Conservation (phyloP, 2,113 vertebrate species). For the Scortum barcoo region DNA sequence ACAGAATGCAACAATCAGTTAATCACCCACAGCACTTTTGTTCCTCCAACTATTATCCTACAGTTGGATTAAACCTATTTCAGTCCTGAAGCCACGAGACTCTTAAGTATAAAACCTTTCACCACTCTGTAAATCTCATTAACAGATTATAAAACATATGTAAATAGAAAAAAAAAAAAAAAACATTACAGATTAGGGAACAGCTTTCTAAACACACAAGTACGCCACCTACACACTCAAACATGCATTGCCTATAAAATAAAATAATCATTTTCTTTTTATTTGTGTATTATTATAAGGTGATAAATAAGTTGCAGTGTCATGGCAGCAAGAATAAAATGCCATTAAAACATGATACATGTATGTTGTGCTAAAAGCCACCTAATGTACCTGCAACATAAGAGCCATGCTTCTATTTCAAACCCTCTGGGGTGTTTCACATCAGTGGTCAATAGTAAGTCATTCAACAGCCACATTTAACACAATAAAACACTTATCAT, state of each 20-base stretch:
- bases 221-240: neutral
- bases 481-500: neutral
- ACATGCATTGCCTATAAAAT: neutral
- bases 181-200: neutral
- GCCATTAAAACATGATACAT: neutral
- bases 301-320: too few species aligned
- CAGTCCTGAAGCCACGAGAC: neutral
- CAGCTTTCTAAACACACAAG: neutral
- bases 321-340: neutral
- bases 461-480: neutral
- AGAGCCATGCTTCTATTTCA: neutral
- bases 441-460: neutral
- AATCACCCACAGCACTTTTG: neutral
- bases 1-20: neutral
- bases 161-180: neutral
- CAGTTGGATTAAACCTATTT: neutral
- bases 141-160: neutral
- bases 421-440: neutral
- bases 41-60: too few species aligned
- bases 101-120: neutral
- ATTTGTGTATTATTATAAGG: neutral
- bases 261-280: too few species aligned
- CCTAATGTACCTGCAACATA: neutral
- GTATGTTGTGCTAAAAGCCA: neutral
- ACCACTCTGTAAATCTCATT: conserved; percentile 18